Evolutionary conservation across 2,888 invertebrate species (phyloP).

Genomic region (Acanthococcus lagerstroemiae): DNA sequence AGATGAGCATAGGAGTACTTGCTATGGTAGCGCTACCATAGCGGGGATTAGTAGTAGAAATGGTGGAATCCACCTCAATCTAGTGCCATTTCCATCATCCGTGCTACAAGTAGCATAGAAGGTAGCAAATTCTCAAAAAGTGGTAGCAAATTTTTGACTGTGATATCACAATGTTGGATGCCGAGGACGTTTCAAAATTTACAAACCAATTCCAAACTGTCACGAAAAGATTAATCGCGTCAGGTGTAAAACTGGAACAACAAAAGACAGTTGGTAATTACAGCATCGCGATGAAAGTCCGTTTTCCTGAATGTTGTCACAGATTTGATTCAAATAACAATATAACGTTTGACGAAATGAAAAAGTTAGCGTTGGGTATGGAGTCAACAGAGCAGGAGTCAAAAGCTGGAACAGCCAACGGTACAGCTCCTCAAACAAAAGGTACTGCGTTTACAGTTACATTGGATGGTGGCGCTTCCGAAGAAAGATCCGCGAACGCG

Average conservation of each 20-base stretch:
- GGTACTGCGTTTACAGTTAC: too few relatives aligned
- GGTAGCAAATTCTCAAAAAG: too few relatives aligned
- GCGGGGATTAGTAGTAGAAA: too few relatives aligned
- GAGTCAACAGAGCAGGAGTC: not conserved
- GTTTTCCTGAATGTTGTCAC: not conserved
- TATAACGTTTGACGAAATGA: not conserved
- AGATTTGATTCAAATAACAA: not conserved
- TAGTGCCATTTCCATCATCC: too few relatives aligned
- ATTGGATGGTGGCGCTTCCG: too few relatives aligned
- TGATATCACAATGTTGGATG: too few relatives aligned
- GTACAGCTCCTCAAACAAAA: too few relatives aligned
- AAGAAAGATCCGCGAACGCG: not conserved
- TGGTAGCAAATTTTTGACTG: too few relatives aligned
- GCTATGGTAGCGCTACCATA: too few relatives aligned
- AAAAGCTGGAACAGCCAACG: not conserved
- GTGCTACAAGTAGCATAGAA: too few relatives aligned
- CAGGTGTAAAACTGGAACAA: not conserved
- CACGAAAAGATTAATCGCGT: not conserved
- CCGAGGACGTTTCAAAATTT: not conserved
- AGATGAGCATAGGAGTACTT: too few relatives aligned
- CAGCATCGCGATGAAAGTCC: not conserved
- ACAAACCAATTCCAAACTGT: not conserved
- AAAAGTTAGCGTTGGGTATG: not conserved
- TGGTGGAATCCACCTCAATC: too few relatives aligned
- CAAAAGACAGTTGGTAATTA: not conserved